Conservation (phyloP, 64 coral and sea anemone genomes). For the Cladopsammia gracilis region DNA sequence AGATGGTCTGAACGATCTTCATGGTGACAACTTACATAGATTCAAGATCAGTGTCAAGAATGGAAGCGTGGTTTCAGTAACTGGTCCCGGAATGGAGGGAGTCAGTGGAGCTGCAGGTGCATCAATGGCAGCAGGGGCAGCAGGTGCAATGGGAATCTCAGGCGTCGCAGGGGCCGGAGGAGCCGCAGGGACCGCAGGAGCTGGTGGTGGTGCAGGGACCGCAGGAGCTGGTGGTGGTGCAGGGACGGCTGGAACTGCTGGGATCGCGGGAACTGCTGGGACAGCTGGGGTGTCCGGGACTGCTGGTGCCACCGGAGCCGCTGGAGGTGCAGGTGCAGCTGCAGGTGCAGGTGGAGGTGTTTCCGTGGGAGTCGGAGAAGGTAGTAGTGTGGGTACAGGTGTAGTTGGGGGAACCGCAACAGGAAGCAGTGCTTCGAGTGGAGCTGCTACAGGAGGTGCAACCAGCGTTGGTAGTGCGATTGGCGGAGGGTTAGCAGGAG, state of each 20-base stretch:
- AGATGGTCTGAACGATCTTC: conserved; percentile 30
- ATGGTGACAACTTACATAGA: neutral
- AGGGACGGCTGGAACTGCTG: neutral
- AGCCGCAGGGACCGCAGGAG: neutral
- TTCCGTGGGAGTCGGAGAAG: neutral
- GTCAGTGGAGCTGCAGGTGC: neutral
- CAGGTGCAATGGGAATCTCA: neutral
- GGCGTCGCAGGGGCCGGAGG: neutral
- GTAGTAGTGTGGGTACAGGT: neutral
- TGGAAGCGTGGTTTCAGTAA: neutral
- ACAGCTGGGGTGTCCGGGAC: neutral
- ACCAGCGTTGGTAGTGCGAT: neutral
- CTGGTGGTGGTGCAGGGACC: neutral
- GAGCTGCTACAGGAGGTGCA: neutral
- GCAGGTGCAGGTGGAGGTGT: neutral
- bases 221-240: neutral
- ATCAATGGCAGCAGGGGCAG: neutral
- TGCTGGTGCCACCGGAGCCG: neutral
- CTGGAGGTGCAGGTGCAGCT: neutral
- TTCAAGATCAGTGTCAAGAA: conserved; percentile 20
- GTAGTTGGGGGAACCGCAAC: neutral
- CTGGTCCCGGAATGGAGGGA: conserved; percentile 3
- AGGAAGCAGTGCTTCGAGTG: neutral
- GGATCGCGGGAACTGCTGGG: neutral
- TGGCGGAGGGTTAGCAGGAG: neutral